Evolutionary conservation across 2,113 vertebrate genomes (phyloP), one percentile per base, ranked within the genome.

Genomic region (Xenopus laevis): DNA sequence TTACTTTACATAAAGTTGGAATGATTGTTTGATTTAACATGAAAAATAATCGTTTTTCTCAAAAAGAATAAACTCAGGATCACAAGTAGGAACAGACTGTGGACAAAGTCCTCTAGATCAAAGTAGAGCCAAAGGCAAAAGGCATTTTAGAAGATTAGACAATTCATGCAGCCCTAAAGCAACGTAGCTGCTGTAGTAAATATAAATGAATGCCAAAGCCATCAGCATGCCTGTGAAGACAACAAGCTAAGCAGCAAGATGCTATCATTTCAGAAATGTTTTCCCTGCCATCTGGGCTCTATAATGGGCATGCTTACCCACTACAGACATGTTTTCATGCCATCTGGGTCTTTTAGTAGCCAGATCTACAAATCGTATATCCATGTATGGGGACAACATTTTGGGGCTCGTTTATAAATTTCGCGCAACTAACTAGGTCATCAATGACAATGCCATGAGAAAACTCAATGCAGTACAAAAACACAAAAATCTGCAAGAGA

Each of bases 301-400:
- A 55, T 21, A 71, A 71, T 50, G 65, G 0, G 2, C 71, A 68
- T 46, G 63, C 67, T 57, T 70, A 47, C 60, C 74, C 66, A 77
- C 77, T 75, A 71, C 21, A 76, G 71, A 82, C 71, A 81, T 23
- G 58, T 82, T 83, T 33, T 73, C 72, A 72, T 77, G 70, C 79
- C 75, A 78, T 77, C 66, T 77, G 74, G 74, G 67, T 77, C 16
- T 40, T 70, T 13, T 30, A 17, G 10, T 63, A 44, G 47, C 59
- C 67, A 77, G 61, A 64, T 64, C 13, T 77, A 57, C 67, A 67
- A 53, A 77, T 16, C 21, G 50, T 11, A 64, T 61, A 65, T 68
- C 33, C 11, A 55, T 46, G 18, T 30, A 52, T 64, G 53, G 33
- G 18, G 47, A 44, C 50, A 63, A 59, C 4, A 50, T 27, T 27